Evolutionary conservation across 2,113 vertebrate species (phyloP), one percentile per base, ranked within the genome.

Genomic region (Pholis gunnellus): DNA sequence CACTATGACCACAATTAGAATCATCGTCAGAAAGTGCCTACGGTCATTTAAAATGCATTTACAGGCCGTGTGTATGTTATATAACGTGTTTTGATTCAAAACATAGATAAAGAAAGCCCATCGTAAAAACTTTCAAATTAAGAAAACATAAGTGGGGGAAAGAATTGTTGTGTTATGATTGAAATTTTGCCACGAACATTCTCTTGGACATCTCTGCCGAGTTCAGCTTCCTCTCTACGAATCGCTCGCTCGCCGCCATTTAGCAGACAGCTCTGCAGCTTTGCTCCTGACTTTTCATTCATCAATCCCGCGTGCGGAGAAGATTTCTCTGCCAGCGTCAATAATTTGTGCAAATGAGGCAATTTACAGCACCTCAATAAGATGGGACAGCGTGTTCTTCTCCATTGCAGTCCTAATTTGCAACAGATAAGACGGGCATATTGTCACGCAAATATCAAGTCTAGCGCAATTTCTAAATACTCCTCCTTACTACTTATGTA

Each of bases 21-120:
- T 52, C 8, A 88, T 87, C 61, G 86, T 61, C 79, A 70, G 89
- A 31, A 83, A 84, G 78, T 40, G 9, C 9, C 73, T n/a, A 2
- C 59, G 56, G 75, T 78, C 69, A 48, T 90, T 87, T 82, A 56
- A 44, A 90, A 85, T 18, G 2, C 68, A 83, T 91, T 82, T 56
- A 73, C 40, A 46, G 8, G 36, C 14, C 1, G 9, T 59, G 34
- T 67, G 25, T 50, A 25, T 13, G 27, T 48, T 76, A 7, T 20
- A 59, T 56, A 78, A 78, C 63, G 54, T 40, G 56, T 20, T 72
- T 73, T 40, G 2, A 52, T 72, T 69, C 14, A 38, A 78, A 81
- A 69, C 20, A 38, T 5, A 14, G 27, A n/a, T 13, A 59, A 52
- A 73, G 25, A 61, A 85, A 78, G 46, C 15, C 36, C 3, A 44